Conservation (phyloP, 1,140 invertebrate species). For the Drosophila paulistorum region DNA sequence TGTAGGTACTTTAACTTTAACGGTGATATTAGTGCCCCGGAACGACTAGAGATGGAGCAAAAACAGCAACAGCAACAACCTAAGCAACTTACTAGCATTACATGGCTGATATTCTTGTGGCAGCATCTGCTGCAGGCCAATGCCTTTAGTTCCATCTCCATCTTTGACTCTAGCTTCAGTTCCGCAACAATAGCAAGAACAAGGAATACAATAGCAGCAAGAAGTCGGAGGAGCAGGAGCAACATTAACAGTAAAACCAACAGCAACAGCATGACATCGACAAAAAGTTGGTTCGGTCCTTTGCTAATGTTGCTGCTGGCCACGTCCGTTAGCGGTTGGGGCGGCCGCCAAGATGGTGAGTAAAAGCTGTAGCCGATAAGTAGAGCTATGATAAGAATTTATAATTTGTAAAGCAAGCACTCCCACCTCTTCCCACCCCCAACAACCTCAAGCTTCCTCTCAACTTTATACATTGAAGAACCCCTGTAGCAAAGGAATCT, state of each 20-base stretch:
- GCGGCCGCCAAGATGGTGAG: constrained; percentile 80
- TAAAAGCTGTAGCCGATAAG: constrained; percentile 56
- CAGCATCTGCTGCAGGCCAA: constrained; percentile 57
- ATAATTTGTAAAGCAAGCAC: constrained; percentile 59
- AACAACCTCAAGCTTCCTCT: too few species aligned
- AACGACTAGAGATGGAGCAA: constrained; percentile 40
- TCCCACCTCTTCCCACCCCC: neutral
- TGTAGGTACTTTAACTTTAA: constrained; percentile 82
- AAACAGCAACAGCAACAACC: constrained; percentile 31
- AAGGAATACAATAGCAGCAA: constrained; percentile 23
- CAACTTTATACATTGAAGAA: too few species aligned
- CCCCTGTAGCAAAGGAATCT: neutral
- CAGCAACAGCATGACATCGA: constrained; percentile 59
- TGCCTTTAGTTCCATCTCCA: constrained; percentile 21
- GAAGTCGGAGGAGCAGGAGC: constrained; percentile 29
- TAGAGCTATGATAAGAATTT: constrained; percentile 80
- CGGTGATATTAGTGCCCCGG: constrained; percentile 77
- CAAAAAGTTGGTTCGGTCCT: constrained; percentile 72
- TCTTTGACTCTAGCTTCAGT: constrained; percentile 12
- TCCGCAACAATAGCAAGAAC: constrained; percentile 56
- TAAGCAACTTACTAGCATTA: constrained; percentile 64
- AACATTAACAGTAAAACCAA: constrained; percentile 27
- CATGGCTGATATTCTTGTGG: constrained; percentile 77
- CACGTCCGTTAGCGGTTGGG: constrained; percentile 74
- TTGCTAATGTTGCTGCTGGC: constrained; percentile 72